phyloP scores from a whole-genome alignment of 2,113 vertebrate genomes.

The Thoracochromis brauschi region DNA sequence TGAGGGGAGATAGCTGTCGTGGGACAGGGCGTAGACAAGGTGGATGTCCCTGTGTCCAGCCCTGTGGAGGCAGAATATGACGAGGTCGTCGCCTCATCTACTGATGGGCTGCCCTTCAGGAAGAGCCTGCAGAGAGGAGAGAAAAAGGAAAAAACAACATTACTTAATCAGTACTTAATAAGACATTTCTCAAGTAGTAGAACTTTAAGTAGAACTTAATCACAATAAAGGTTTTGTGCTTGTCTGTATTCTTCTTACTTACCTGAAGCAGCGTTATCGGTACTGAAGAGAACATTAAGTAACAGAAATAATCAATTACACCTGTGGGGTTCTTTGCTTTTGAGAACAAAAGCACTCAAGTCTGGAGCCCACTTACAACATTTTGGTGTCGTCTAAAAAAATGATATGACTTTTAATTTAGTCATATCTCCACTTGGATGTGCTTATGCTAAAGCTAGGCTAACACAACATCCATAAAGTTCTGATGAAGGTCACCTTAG shows the following conservation, averaged over 20 bases:
- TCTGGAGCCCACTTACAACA: background rate
- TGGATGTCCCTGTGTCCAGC: slow-evolving; percentile 62
- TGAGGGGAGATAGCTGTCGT: slow-evolving; percentile 31
- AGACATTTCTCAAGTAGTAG: background rate
- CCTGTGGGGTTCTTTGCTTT: background rate
- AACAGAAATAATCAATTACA: background rate
- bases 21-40: slow-evolving; percentile 60
- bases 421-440: background rate
- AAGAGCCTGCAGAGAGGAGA: slow-evolving; percentile 73
- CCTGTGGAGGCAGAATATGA: slow-evolving; percentile 69
- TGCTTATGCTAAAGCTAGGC: background rate
- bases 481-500: background rate
- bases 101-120: slow-evolving; percentile 82
- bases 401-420: background rate
- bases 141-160: background rate
- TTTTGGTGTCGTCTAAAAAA: background rate
- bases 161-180: background rate
- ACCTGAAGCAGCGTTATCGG: background rate
- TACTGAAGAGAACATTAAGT: background rate
- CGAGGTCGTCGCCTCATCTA: slow-evolving; percentile 76
- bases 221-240: background rate
- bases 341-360: background rate
- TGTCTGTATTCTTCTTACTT: background rate
- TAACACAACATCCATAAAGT: background rate
- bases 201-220: background rate